A percentile compares a stretch with the other conserved stretches of the same genome.
These are phyloP conservation scores for Choreutis nemorana DNA, from an alignment of 2,888 invertebrate genomes.

Conservation along the genomic window DNA sequence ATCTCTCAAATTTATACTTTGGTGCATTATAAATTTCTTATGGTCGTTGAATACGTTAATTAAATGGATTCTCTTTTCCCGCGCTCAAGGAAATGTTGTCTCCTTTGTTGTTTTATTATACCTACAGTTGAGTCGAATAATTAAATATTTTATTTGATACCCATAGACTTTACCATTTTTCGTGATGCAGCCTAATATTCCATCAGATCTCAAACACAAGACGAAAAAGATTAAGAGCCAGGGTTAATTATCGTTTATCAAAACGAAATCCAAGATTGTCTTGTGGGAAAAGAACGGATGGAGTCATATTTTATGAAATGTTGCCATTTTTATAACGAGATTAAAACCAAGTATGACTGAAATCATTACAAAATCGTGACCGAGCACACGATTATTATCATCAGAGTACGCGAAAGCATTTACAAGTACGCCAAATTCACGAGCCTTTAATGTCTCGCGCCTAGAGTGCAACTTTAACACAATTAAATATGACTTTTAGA, in stretches of 20 bases:
- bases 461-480: no score
- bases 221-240: no score
- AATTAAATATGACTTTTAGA: slow-evolving; percentile 50
- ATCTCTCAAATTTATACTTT: slow-evolving; percentile 14
- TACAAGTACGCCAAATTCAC: slow-evolving; percentile 16
- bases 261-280: no score
- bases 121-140: no score
- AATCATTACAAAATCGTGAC: slow-evolving; percentile 33
- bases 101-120: slow-evolving; percentile 28
- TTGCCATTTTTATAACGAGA: no score
- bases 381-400: slow-evolving; percentile 26
- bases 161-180: slow-evolving; percentile 7
- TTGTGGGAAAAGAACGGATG: no score
- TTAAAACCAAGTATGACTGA: no score
- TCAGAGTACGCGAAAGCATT: slow-evolving; percentile 24
- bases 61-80: slow-evolving; percentile 32
- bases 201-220: no score
- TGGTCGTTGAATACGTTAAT: slow-evolving; percentile 9
- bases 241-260: no score
- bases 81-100: slow-evolving; percentile 37
- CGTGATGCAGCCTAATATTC: no score
- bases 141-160: no score
- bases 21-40: neutral
- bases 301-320: no score
- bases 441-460: slow-evolving; percentile 16